phyloP scores from a whole-genome alignment of 2,797 vertebrate species.

The Anisognathus igniventris region DNA sequence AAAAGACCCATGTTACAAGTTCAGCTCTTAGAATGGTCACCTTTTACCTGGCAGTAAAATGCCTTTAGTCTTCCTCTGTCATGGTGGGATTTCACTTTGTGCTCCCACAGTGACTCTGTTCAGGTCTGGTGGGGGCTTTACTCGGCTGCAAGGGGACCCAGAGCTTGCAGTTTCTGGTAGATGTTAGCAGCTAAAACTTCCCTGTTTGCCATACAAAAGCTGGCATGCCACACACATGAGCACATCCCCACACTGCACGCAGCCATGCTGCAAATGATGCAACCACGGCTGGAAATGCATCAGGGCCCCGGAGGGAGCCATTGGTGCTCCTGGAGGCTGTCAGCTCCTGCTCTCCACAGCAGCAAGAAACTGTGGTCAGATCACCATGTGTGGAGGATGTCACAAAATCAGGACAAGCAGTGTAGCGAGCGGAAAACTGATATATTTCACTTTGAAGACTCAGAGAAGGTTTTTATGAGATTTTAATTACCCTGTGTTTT shows the following conservation, averaged over 20 bases:
- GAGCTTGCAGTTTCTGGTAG: background rate
- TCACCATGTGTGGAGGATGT: background rate
- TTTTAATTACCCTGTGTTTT: slow-evolving; percentile 28
- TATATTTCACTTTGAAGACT: background rate
- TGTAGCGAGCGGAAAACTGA: background rate
- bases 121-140: background rate
- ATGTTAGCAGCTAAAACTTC: background rate
- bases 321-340: background rate
- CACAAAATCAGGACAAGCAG: background rate
- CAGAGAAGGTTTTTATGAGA: background rate
- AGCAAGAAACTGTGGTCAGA: background rate
- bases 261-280: slow-evolving; percentile 37
- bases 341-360: background rate
- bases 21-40: background rate
- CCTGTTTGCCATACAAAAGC: background rate
- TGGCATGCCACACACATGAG: accelerated
- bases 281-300: slow-evolving; percentile 60
- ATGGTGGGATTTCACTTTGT: background rate
- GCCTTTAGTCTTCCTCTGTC: background rate
- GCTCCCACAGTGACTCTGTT: background rate
- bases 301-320: background rate
- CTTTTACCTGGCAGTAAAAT: background rate
- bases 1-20: background rate
- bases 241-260: accelerated
- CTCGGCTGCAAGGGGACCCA: background rate